Percentiles rank a stretch among this genome's conserved stretches.
Evolutionary conservation across 1,140 invertebrate species (phyloP).

Genomic region (Holotrichia oblita): DNA sequence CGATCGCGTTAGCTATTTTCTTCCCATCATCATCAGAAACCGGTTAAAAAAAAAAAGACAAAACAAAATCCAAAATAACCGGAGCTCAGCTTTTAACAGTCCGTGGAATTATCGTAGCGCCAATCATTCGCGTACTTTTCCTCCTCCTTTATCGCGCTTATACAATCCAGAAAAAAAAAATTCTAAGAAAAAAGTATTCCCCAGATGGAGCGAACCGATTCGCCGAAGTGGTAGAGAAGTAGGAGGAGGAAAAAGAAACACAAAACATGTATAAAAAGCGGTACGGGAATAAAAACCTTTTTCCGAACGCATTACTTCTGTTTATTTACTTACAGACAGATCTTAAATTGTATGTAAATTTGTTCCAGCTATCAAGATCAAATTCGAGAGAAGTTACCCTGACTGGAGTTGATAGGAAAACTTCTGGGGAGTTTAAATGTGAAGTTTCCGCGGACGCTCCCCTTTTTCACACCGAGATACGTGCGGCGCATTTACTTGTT

Average conservation of each 20-base stretch:
- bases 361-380: constrained; percentile 67
- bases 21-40: not conserved
- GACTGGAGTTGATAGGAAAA: constrained; percentile 68
- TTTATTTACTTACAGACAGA: constrained; percentile 12
- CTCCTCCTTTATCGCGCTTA: not conserved
- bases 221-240: no score
- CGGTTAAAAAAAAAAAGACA: not conserved
- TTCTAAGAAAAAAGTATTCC: constrained; percentile 4
- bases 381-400: constrained; percentile 71
- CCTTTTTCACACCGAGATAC: constrained; percentile 74
- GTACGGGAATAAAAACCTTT: not conserved
- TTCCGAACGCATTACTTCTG: constrained; percentile 11
- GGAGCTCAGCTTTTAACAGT: not conserved
- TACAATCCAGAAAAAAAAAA: no score
- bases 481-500: constrained; percentile 73
- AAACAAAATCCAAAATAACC: not conserved
- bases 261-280: not conserved
- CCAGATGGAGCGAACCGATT: not conserved
- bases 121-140: not conserved
- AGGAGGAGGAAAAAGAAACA: no score
- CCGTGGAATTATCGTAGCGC: not conserved
- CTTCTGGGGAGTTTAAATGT: constrained; percentile 75
- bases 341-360: constrained; percentile 38
- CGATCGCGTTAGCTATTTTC: no score
- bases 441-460: constrained; percentile 79